Evolutionary conservation across 2,113 vertebrate species (phyloP), one percentile per base, ranked within the genome.

Genomic region (Syrrhaptes paradoxus): DNA sequence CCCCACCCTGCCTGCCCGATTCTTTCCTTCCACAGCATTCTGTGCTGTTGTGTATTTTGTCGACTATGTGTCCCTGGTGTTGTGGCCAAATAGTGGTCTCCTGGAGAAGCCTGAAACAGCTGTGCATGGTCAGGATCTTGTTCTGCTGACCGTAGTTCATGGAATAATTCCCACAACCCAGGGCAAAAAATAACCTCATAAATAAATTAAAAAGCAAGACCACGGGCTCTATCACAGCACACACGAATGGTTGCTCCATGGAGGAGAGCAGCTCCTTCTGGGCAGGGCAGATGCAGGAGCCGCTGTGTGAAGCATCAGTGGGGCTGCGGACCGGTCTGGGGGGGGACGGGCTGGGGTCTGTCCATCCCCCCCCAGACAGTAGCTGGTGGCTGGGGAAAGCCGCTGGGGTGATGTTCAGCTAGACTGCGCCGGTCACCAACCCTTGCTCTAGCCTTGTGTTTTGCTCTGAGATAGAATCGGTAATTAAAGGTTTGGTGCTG

Each of bases 341-440:
- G 38, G 2, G 38, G 55, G 11, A 5, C 6, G 2, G 21, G 41
- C 5, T 9, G 46, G 58, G n/a, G 17, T 67, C 17, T 20, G 9
- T 36, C 36, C 36, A 36, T n/a, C 82, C 41, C 13, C 34, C 19
- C 52, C 31, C 15, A 7, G 41, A 36, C 36, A 36, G 36, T 9
- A 9, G 36, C 36, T 49, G 74, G 18, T 7, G 43, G 8, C 5
- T 34, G 61, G 18, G 26, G 13, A 28, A 31, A 52, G 22, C 5
- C 1, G 1, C 55, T 41, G 1, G 0, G 3, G 17, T 17, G 20
- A 8, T 25, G n/a, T 51, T 18, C 10, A 4, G 34, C 5, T 6
- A 17, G 52, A 4, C 55, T 6, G 14, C 3, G 51, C 38, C 3
- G 8, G 4, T 3, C 49, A n/a, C 7, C 55, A 9, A 38, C 54